phyloP scores from a whole-genome alignment of 2,113 vertebrate genomes.

The Macquaria australasica region DNA sequence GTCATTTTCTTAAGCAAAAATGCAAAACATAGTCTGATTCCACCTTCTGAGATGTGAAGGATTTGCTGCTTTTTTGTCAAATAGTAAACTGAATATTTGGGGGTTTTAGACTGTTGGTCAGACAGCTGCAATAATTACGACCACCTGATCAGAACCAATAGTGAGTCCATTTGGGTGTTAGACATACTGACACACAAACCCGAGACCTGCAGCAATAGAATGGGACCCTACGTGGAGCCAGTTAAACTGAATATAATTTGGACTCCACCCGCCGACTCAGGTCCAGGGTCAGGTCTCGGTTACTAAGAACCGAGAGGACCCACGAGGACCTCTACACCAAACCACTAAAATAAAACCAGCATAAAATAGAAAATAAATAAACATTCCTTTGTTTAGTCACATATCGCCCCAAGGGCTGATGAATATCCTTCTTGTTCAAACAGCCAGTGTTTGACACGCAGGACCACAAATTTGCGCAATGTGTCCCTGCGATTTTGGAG shows the following conservation, averaged over 20 bases:
- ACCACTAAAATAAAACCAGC: not conserved
- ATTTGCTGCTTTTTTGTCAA: not conserved
- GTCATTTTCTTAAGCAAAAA: not conserved
- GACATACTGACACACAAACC: not conserved
- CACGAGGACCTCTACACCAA: not conserved
- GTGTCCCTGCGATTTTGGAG: constrained; percentile 7
- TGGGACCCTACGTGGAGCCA: not conserved
- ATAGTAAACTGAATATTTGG: not conserved
- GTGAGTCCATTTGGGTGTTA: not conserved
- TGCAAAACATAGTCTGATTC: not conserved
- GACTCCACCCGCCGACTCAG: not conserved
- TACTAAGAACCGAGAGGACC: not conserved
- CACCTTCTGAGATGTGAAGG: not conserved
- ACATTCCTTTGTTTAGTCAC: not conserved
- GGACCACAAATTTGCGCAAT: constrained; percentile 1
- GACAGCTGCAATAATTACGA: not conserved
- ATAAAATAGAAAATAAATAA: not conserved
- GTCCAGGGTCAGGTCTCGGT: not conserved
- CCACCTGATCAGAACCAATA: not conserved
- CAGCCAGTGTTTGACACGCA: not conserved
- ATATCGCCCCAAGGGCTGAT: not conserved
- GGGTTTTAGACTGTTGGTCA: not conserved
- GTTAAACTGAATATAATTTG: not conserved
- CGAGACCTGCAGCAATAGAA: not conserved
- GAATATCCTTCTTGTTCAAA: constrained; percentile 16